A percentile compares a stretch with the other conserved stretches of the same genome.
phyloP scores from a whole-genome alignment of 2,888 invertebrate species.

The Stomorhina lunata region DNA sequence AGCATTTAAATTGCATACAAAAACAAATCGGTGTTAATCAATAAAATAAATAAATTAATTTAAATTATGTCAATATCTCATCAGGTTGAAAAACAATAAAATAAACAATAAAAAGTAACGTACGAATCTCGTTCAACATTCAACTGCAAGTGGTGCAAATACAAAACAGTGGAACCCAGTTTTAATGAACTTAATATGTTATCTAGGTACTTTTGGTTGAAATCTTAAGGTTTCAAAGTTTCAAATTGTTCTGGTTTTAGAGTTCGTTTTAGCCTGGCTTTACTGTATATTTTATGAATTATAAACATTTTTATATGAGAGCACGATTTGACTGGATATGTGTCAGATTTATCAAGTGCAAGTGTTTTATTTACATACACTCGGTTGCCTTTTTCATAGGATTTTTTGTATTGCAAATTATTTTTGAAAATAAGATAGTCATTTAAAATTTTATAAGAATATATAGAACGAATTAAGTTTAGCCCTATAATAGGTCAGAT shows the following conservation, averaged over 20 bases:
- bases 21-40: constrained; percentile 53
- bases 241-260: too few relatives aligned
- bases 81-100: constrained; percentile 50
- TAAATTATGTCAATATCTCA: constrained; percentile 54
- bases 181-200: too few relatives aligned
- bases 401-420: not conserved
- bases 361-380: constrained; percentile 62
- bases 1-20: constrained; percentile 18
- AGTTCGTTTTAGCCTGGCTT: too few relatives aligned
- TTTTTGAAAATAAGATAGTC: not conserved
- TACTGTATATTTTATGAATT: too few relatives aligned
- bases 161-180: not conserved
- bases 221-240: too few relatives aligned
- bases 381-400: constrained; percentile 29
- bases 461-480: too few relatives aligned
- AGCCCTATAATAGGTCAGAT: too few relatives aligned
- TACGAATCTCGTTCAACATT: too few relatives aligned
- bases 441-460: not conserved
- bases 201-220: too few relatives aligned
- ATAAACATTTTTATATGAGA: too few relatives aligned
- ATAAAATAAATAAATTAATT: constrained; percentile 55
- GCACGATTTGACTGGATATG: not conserved
- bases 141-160: constrained; percentile 16
- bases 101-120: constrained; percentile 33
- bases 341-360: constrained; percentile 57